phyloP scores from a whole-genome alignment of 2,888 invertebrate genomes.

The Lamellibrachia satsuma region DNA sequence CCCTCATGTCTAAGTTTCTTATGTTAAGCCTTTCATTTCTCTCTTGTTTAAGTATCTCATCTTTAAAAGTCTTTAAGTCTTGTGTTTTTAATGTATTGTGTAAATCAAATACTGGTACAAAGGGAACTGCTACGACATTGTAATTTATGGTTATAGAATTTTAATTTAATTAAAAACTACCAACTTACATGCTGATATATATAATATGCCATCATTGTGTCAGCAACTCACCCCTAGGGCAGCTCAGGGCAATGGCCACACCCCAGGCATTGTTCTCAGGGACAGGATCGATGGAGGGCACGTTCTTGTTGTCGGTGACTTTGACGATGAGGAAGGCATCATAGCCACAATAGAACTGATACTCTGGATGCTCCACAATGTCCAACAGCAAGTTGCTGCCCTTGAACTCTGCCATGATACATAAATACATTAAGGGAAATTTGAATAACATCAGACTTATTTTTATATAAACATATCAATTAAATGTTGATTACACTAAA shows the following conservation, averaged over 20 bases:
- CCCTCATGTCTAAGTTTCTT: neutral
- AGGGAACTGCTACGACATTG: no score
- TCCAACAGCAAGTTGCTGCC: slow-evolving; percentile 28
- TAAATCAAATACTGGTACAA: no score
- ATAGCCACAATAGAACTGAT: slow-evolving; percentile 25
- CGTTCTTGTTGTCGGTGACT: slow-evolving; percentile 27
- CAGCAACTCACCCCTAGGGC: neutral
- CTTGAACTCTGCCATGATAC: neutral
- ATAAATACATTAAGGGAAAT: neutral
- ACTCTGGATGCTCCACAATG: neutral
- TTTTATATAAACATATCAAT: no score
- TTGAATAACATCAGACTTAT: no score
- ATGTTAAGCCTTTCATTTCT: neutral
- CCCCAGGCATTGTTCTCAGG: slow-evolving; percentile 20
- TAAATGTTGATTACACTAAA: no score
- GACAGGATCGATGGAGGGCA: slow-evolving; percentile 25
- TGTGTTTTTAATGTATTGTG: neutral
- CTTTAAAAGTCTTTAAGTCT: neutral
- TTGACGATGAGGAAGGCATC: slow-evolving; percentile 1
- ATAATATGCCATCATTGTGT: neutral
- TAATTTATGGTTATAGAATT: no score
- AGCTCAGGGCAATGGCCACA: neutral
- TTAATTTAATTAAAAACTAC: no score
- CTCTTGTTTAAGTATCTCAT: neutral
- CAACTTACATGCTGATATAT: neutral